These are phyloP conservation scores for Beroe ovata DNA, from an alignment of 37 sponge, comb jelly and placozoan genomes.

Conservation along the genomic window DNA sequence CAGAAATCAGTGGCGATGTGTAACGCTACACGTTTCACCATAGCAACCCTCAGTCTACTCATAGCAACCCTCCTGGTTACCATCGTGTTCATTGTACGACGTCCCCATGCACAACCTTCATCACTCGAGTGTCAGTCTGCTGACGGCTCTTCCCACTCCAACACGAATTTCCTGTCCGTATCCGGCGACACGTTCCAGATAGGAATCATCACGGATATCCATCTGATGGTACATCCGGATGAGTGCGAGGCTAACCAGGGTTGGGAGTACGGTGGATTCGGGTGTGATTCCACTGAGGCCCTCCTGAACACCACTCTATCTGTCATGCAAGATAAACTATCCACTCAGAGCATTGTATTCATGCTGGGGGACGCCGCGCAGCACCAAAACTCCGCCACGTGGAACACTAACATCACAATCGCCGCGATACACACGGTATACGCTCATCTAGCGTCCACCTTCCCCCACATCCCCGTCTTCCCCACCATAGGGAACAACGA, in stretches of 20 bases:
- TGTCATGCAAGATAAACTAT: background rate
- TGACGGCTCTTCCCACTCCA: too few species aligned
- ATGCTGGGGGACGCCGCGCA: slow-evolving; percentile 44
- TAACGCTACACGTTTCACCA: slow-evolving; percentile 38
- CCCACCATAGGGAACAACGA: slow-evolving; percentile 47
- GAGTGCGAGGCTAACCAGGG: background rate
- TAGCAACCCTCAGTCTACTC: background rate
- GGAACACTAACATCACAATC: background rate
- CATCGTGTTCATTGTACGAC: background rate
- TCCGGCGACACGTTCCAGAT: background rate
- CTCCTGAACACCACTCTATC: slow-evolving; percentile 9
- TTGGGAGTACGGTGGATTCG: slow-evolving; percentile 6
- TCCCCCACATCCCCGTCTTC: slow-evolving; percentile 11
- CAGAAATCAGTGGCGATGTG: too few species aligned
- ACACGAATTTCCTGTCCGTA: too few species aligned
- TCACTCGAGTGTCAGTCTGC: background rate
- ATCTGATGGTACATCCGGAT: background rate
- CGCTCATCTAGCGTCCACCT: background rate
- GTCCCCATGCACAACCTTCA: background rate
- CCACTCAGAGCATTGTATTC: background rate
- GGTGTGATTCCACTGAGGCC: slow-evolving; percentile 18
- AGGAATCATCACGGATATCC: slow-evolving; percentile 13
- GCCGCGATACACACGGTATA: background rate
- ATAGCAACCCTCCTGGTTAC: background rate
- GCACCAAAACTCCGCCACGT: background rate